Base-by-base conservation (phyloP, 2,113 vertebrate species). In the Steatornis caripensis region DNA sequence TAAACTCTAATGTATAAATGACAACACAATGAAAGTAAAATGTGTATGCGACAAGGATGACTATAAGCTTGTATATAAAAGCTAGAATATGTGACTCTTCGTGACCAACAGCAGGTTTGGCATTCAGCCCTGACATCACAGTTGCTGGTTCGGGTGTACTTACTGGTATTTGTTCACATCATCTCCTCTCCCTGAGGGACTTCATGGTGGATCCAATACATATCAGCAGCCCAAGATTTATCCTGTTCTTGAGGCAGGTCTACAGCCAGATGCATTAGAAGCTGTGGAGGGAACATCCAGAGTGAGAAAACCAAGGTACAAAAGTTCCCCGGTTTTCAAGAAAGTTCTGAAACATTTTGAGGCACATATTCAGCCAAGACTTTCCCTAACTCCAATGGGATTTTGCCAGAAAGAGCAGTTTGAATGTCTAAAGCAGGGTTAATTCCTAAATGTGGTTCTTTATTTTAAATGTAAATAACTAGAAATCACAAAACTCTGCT, bases 201-300 rank as follows among this genome's bases (percentile, higher is more conserved):
- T 13, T 16, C n/a, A 3, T 4, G 23, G n/a, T 16, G 68, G 41
- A 46, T 21, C 75, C 64, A 83, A 22, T 2, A 34, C 0, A 0
- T 9, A 60, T 8, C 6, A 65, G 46, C 55, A 92, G 58, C n/a
- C n/a, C 37, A 36, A 34, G 54, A 57, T 29, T 43, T 20, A 32
- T 46, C 49, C 45, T 29, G 62, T 85, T 91, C 82, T 66, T 49
- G 29, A 77, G 62, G 43, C 45, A 88, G 37, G 18, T 66, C 78
- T 41, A 15, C 19, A 77, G 75, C n/a, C 58, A 88, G 37, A 77
- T 43, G 22, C 61, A 51, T 51, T n/a, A 64, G 66, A 53, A 83
- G 34, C 58, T 71, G 76, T n/a, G 21, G 58, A 86, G 60, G 2
- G 12, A 93, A 90, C 8, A 84, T 2, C 15, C 64, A 76, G 66